Conservation (phyloP, 2,113 vertebrate species). For the Cathartes aura region DNA sequence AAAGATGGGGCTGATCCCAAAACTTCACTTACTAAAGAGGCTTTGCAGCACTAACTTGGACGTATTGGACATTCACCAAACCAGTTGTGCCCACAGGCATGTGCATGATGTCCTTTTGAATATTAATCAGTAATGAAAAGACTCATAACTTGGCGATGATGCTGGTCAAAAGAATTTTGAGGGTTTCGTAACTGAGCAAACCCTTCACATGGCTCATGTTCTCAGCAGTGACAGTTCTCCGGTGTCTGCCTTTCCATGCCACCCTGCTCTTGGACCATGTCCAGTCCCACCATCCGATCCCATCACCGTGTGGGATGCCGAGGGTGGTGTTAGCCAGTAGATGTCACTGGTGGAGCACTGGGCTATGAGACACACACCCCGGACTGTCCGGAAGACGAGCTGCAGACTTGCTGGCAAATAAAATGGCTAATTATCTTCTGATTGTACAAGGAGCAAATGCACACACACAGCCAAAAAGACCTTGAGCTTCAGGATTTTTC, state of each 20-base stretch:
- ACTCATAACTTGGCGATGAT: background rate
- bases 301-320: background rate
- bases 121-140: background rate
- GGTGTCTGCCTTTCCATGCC: background rate
- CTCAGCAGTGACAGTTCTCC: background rate
- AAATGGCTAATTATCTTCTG: background rate
- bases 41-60: background rate
- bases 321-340: background rate
- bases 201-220: background rate
- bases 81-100: background rate
- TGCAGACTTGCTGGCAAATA: background rate
- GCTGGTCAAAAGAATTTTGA: background rate
- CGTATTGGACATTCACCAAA: background rate
- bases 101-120: background rate
- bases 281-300: background rate
- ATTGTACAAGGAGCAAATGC: background rate
- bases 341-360: conserved; percentile 56
- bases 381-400: fast-evolving
- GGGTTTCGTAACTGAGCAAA: background rate
- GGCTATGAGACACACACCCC: background rate
- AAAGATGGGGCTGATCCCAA: background rate
- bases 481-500: background rate
- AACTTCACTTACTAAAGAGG: background rate
- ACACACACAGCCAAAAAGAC: background rate
- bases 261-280: fast-evolving